Evolutionary conservation across 1,140 invertebrate genomes (phyloP).

Genomic region (Drosophila pruinosa): DNA sequence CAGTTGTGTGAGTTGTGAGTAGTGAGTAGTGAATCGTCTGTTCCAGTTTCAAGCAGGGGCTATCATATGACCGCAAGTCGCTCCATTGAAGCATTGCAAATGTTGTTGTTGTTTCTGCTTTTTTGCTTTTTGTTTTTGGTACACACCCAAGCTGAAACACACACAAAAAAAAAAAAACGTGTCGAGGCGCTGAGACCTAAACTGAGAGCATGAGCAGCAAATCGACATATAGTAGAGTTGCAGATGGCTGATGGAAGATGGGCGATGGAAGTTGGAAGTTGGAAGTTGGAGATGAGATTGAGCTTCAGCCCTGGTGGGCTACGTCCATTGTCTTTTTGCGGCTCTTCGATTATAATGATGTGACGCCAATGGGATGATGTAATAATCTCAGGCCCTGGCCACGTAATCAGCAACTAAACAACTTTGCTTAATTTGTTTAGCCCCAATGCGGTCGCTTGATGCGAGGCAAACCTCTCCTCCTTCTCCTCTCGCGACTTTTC

Average conservation of each 20-base stretch:
- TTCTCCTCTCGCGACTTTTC: neutral
- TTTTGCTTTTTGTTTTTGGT: constrained; percentile 15
- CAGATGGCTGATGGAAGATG: neutral
- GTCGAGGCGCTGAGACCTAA: constrained; percentile 28
- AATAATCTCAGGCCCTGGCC: constrained; percentile 51
- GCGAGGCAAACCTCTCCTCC: constrained; percentile 11
- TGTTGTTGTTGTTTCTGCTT: neutral
- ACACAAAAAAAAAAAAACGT: constrained; percentile 25
- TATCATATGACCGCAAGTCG: constrained; percentile 64
- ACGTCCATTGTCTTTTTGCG: constrained; percentile 55
- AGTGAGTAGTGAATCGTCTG: constrained; percentile 39
- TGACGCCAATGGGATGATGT: constrained; percentile 60
- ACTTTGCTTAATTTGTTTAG: constrained; percentile 49
- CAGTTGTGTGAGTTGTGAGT: constrained; percentile 30
- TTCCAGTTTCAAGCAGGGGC: constrained; percentile 53
- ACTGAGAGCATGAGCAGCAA: neutral
- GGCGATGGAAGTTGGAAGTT: neutral
- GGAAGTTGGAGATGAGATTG: constrained; percentile 3
- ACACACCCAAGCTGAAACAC: constrained; percentile 8
- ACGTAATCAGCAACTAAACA: constrained; percentile 52
- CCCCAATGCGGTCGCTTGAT: constrained; percentile 28
- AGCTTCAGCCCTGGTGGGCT: constrained; percentile 10
- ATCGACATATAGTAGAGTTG: constrained; percentile 1
- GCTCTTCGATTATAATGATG: constrained; percentile 76
- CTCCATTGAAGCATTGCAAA: constrained; percentile 68